phyloP scores from a whole-genome alignment of 2,797 vertebrate genomes.

The Todus mexicanus region DNA sequence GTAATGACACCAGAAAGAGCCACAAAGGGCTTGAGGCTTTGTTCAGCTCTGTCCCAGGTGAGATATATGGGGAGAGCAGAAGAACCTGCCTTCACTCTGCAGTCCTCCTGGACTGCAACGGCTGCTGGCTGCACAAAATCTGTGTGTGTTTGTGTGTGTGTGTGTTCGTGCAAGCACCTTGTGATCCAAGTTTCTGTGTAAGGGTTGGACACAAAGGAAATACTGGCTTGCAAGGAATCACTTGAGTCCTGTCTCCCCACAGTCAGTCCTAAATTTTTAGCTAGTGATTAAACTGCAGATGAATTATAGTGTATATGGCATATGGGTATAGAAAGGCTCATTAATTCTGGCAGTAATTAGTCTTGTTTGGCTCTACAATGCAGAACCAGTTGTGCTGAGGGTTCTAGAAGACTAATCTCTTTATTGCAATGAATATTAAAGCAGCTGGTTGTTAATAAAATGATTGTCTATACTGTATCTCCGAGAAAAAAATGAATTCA shows the following conservation, averaged over 20 bases:
- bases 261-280: not conserved
- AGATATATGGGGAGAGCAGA: too few species aligned
- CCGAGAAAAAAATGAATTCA: slow-evolving; percentile 32
- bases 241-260: not conserved
- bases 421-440: slow-evolving; percentile 25
- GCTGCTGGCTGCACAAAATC: not conserved
- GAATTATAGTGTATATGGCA: not conserved
- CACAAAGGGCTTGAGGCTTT: too few species aligned
- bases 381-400: not conserved
- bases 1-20: too few species aligned
- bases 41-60: too few species aligned
- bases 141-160: too few species aligned
- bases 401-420: slow-evolving; percentile 32
- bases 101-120: not conserved
- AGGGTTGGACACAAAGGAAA: not conserved
- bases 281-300: slow-evolving; percentile 13
- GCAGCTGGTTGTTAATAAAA: slow-evolving; percentile 35
- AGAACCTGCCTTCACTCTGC: too few species aligned
- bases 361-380: slow-evolving; percentile 1
- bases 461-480: not conserved
- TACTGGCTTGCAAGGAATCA: not conserved
- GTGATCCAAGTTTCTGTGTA: not conserved
- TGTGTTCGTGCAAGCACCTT: not conserved
- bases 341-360: slow-evolving; percentile 44
- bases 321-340: not conserved